A percentile compares a stretch with the other conserved stretches of the same genome.
These are phyloP conservation scores for Formica exsecta DNA, from an alignment of 1,140 invertebrate genomes.

Conservation along the genomic window DNA sequence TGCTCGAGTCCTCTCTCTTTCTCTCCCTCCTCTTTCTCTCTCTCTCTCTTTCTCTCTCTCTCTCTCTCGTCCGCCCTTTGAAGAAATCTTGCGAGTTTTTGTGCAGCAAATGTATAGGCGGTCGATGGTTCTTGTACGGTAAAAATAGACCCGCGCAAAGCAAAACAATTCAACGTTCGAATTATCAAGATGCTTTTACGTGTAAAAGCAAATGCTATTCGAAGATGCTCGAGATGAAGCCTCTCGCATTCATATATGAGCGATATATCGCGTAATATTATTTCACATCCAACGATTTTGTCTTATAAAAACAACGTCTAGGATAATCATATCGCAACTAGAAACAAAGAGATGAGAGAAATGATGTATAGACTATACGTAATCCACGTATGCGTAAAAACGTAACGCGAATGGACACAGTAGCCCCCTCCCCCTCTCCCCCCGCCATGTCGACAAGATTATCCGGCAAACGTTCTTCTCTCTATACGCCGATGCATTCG, in stretches of 20 bases:
- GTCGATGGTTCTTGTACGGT: constrained; percentile 24
- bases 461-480: constrained; percentile 57
- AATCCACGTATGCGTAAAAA: constrained; percentile 42
- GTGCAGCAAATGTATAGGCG: background rate
- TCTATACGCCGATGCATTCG: constrained; percentile 50
- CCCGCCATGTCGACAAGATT: constrained; percentile 69
- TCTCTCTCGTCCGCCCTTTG: constrained; percentile 45
- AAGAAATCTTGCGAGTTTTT: constrained; percentile 42
- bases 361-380: background rate
- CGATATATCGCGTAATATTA: background rate
- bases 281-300: background rate
- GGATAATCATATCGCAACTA: background rate
- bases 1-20: constrained; percentile 35
- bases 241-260: background rate
- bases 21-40: too few species aligned
- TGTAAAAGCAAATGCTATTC: background rate
- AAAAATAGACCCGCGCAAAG: constrained; percentile 19
- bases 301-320: background rate
- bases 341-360: background rate
- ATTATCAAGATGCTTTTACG: background rate
- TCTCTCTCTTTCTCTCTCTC: too few species aligned
- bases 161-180: constrained; percentile 14
- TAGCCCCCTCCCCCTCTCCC: background rate
- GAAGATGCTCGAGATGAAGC: background rate
- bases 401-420: constrained; percentile 22